These are phyloP conservation scores for Neolamprologus falcicula DNA, from an alignment of 2,113 vertebrate species.

Conservation along the genomic window DNA sequence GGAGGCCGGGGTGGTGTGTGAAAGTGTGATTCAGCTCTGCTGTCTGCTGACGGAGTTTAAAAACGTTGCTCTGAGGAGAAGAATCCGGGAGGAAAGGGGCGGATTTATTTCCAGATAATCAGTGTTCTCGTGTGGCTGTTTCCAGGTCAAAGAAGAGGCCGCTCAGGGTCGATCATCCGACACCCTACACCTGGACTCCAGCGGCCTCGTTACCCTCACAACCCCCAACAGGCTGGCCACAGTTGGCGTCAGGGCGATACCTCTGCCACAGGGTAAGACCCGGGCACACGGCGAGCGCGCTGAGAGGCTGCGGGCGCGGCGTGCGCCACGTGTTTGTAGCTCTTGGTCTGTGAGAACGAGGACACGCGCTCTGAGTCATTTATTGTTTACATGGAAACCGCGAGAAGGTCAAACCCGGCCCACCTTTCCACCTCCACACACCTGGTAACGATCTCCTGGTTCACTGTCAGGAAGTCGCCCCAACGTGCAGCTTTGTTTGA, in stretches of 20 bases:
- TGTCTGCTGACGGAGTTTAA: neutral
- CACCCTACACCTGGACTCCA: conserved; percentile 79
- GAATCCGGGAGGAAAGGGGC: rapidly evolving
- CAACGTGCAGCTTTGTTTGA: neutral
- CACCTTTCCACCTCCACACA: neutral
- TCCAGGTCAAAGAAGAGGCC: conserved; percentile 75
- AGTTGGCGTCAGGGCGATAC: conserved; percentile 78
- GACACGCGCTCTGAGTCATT: neutral
- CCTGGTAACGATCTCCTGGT: neutral
- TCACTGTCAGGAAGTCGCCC: neutral
- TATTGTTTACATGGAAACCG: neutral
- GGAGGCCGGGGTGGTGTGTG: rapidly evolving
- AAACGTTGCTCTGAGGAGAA: rapidly evolving
- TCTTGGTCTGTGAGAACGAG: neutral
- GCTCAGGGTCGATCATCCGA: conserved; percentile 75
- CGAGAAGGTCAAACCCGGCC: neutral
- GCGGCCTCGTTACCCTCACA: conserved; percentile 82
- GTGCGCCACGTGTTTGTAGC: neutral
- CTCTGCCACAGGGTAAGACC: conserved; percentile 79
- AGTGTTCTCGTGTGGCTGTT: neutral
- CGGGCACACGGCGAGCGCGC: neutral
- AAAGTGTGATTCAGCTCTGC: neutral
- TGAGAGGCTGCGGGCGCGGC: neutral
- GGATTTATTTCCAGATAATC: neutral
- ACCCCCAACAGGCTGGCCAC: conserved; percentile 87